Percentiles rank a stretch among this genome's conserved stretches.
Evolutionary conservation across 2,888 invertebrate species (phyloP).

Genomic region (Cabera pusaria): DNA sequence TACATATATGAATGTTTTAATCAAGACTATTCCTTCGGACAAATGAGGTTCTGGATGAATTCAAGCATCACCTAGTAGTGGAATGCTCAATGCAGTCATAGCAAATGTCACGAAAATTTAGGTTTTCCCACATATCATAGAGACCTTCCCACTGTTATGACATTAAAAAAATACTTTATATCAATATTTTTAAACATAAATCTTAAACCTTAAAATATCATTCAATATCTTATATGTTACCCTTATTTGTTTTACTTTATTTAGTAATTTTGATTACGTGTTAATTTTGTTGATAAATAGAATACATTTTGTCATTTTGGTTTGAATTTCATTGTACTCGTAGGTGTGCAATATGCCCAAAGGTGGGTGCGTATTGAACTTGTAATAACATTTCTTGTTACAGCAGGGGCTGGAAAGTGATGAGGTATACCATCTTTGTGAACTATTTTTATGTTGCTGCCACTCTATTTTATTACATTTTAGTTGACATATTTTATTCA

Average conservation of each 20-base stretch:
- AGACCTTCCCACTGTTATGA: constrained; percentile 9
- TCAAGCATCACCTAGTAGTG: constrained; percentile 66
- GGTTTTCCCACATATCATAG: constrained; percentile 29
- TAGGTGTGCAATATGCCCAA: constrained; percentile 67
- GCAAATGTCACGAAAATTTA: constrained; percentile 58
- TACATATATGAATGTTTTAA: constrained; percentile 15
- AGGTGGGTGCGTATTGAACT: constrained; percentile 83
- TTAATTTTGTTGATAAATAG: constrained; percentile 32
- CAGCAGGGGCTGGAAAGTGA: constrained; percentile 97
- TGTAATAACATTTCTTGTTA: constrained; percentile 85
- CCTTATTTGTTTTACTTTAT: constrained; percentile 29
- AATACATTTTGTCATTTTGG: constrained; percentile 46
- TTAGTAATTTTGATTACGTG: constrained; percentile 24
- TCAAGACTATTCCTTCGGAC: constrained; percentile 64
- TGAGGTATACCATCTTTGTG: constrained; percentile 89
- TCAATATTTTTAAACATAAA: constrained; percentile 23
- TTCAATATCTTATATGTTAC: constrained; percentile 45
- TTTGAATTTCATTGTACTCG: constrained; percentile 54
- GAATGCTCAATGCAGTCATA: constrained; percentile 58
- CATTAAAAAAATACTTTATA: constrained; percentile 15
- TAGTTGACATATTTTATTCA: constrained; percentile 76
- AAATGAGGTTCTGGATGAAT: constrained; percentile 71
- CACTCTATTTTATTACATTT: constrained; percentile 77
- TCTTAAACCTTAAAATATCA: constrained; percentile 31
- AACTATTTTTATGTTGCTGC: constrained; percentile 83